Evolutionary conservation across 2,797 vertebrate species (phyloP), one percentile per base, ranked within the genome.

Genomic region (Simalia tracyae): DNA sequence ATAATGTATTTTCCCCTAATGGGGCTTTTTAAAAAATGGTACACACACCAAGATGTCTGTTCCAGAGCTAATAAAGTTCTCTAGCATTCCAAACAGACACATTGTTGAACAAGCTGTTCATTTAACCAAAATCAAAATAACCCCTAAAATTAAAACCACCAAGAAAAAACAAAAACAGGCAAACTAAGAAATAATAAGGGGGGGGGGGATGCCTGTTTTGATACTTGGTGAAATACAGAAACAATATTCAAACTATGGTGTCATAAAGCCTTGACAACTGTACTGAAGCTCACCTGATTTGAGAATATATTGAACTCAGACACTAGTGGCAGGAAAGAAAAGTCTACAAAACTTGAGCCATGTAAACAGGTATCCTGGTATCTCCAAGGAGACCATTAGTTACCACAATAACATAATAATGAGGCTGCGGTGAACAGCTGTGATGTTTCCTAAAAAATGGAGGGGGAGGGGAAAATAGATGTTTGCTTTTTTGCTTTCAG

Each of bases 331-430:
- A 76, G n/a, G 46, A 17, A 11, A 63, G 4, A 86, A 1, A 4
- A 1, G 86, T n/a, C 54, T 64, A 14, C 31, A 1, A 94, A 26
- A 68, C 36, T 72, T 87, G 66, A 92, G 60, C 56, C n/a, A 17
- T 81, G 90, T 66, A n/a, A 68, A n/a, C 59, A 92, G 61, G 56
- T 72, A 59, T 56, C 61, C 9, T 61, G 54, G 7, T 59, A 90
- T 5, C 8, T 72, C 94, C 89, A 12, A n/a, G 72, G 46, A 93
- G 64, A 93, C 36, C 9, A 84, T 0, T 0, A 92, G 1, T 81
- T 81, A 81, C 24, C 76, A 81, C 42, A 81, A 46, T 57, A 59
- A 85, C 93, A 92, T 87, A 92, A 93, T 89, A 93, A 92, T 90
- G 17, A 84, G 22, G 31, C 50, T 90, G 57, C 63, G 91, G 84